Percentiles rank a stretch among this genome's conserved stretches.
Conservation (phyloP, 35 echinoderm and acorn worm genomes). For the Ptychodera flava region DNA sequence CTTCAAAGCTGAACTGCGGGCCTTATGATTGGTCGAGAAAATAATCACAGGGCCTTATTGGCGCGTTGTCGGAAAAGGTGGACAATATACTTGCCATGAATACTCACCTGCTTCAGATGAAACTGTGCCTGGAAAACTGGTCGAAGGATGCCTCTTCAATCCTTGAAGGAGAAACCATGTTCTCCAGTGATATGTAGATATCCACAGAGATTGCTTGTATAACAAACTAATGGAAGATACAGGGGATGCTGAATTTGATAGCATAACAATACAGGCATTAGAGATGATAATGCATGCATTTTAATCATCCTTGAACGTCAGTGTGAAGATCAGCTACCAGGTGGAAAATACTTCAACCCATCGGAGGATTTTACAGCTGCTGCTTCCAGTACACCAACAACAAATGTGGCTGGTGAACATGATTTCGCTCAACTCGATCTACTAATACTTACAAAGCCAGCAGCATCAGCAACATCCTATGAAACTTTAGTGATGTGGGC, state of each 20-base stretch:
- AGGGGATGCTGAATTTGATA: constrained; percentile 16
- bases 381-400: constrained; percentile 32
- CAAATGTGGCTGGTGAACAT: constrained; percentile 37
- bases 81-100: constrained; percentile 39
- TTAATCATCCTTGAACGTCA: constrained; percentile 43
- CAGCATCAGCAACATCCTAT: not conserved
- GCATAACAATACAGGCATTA: constrained; percentile 36
- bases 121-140: constrained; percentile 13
- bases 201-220: constrained; percentile 18
- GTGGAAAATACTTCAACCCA: constrained; percentile 27
- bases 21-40: constrained; percentile 22
- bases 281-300: constrained; percentile 34
- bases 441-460: constrained; percentile 27
- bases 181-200: not conserved
- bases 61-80: not conserved
- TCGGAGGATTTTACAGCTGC: not conserved
- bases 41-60: constrained; percentile 32
- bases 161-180: constrained; percentile 20
- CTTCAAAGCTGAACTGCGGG: constrained; percentile 26
- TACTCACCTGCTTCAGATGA: not conserved
- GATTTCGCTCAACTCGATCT: constrained; percentile 54
- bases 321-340: constrained; percentile 39
- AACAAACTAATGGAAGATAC: not conserved
- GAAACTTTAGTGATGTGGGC: constrained; percentile 10
- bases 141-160: constrained; percentile 19